Evolutionary conservation across 1,140 invertebrate species (phyloP).

Genomic region (Thereuonema tuberculata): DNA sequence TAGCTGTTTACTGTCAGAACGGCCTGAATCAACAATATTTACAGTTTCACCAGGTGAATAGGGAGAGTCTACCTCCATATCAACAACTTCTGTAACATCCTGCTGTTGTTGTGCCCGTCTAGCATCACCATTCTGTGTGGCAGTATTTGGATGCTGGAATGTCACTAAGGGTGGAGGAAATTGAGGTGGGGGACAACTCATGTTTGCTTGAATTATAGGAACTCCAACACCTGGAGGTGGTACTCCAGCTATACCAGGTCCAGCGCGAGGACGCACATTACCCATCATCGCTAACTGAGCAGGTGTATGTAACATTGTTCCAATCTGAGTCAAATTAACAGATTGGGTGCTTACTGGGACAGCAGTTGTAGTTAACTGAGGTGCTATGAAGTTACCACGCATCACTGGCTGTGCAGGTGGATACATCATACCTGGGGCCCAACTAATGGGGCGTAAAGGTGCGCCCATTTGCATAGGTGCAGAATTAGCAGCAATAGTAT

Average conservation of each 20-base stretch:
- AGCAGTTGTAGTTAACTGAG: constrained; percentile 12
- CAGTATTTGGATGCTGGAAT: constrained; percentile 4
- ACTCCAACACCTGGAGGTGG: constrained; percentile 17
- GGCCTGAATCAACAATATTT: background rate
- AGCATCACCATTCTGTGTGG: constrained; percentile 18
- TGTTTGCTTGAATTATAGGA: background rate
- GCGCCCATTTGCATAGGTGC: background rate
- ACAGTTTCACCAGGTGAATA: constrained; percentile 22
- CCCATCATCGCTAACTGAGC: constrained; percentile 8
- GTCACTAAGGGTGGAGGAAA: background rate
- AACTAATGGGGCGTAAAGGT: background rate
- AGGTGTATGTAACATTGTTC: constrained; percentile 8
- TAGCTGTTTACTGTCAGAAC: background rate
- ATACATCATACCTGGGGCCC: constrained; percentile 10
- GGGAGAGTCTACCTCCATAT: constrained; percentile 44
- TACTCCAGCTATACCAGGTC: constrained; percentile 11
- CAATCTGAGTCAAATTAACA: constrained; percentile 1
- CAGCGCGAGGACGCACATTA: constrained; percentile 15
- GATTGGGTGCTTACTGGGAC: constrained; percentile 6
- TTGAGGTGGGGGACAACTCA: background rate
- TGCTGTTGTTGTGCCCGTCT: constrained; percentile 5
- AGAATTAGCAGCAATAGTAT: background rate
- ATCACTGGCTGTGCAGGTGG: constrained; percentile 18
- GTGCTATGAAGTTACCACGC: constrained; percentile 19
- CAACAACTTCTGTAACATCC: constrained; percentile 36